Evolutionary conservation across 2,797 vertebrate genomes (phyloP).

Genomic region (Channallabes apus): DNA sequence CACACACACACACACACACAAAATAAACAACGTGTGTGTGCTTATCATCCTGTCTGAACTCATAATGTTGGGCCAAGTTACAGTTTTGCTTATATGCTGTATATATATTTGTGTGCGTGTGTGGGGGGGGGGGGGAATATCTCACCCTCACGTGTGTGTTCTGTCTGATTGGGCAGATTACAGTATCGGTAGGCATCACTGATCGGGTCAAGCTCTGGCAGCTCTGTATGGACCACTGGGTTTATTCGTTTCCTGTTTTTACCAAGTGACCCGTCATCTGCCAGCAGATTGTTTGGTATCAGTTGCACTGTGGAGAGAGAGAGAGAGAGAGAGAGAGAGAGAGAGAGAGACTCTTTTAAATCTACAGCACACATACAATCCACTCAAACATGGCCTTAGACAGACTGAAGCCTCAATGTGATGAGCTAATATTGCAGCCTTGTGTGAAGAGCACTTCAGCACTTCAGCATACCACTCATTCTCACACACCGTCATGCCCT

Average conservation of each 20-base stretch:
- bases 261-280: constrained; percentile 72
- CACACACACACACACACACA: constrained; percentile 9
- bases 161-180: constrained; percentile 83
- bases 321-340: not conserved
- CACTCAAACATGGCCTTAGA: not conserved
- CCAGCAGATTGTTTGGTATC: constrained; percentile 77
- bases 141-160: constrained; percentile 93
- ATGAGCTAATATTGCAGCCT: constrained; percentile 15
- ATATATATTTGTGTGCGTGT: not conserved
- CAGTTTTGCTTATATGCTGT: not conserved
- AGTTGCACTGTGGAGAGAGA: constrained; percentile 78
- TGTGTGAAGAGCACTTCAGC: constrained; percentile 23
- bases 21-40: not conserved
- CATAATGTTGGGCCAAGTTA: not conserved
- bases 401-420: constrained; percentile 2
- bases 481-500: not conserved
- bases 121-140: not conserved
- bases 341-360: not conserved
- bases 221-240: constrained; percentile 79
- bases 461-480: not conserved
- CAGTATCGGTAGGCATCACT: constrained; percentile 89
- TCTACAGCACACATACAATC: not conserved
- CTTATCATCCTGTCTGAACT: not conserved
- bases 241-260: constrained; percentile 92
- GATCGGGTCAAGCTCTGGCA: constrained; percentile 79